Percentiles rank a stretch among this genome's conserved stretches.
Conservation (phyloP, 1,140 invertebrate genomes). For the Dufourea novaeangliae region DNA sequence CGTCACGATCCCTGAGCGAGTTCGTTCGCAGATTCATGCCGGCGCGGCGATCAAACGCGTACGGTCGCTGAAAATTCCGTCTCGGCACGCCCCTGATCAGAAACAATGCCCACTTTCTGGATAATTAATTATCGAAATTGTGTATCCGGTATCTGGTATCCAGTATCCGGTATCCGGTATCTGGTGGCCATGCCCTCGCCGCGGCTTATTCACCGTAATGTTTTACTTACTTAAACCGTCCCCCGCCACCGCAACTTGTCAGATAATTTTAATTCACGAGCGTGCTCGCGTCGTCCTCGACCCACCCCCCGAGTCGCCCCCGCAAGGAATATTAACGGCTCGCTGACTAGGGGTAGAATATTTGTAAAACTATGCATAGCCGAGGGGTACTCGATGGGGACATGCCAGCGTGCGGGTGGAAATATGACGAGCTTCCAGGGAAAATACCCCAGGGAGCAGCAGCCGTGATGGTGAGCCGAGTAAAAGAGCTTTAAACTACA, state of each 20-base stretch:
- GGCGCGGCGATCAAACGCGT: neutral
- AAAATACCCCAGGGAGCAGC: constrained; percentile 74
- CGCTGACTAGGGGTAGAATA: constrained; percentile 73
- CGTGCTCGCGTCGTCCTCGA: neutral
- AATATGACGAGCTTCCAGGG: constrained; percentile 74
- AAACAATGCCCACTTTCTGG: neutral
- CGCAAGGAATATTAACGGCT: constrained; percentile 70
- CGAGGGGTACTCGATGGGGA: constrained; percentile 69
- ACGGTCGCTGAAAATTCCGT: neutral
- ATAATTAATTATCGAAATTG: constrained; percentile 34
- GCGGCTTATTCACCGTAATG: neutral
- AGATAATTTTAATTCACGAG: constrained; percentile 68
- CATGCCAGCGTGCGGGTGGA: constrained; percentile 64
- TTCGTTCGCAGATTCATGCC: no score
- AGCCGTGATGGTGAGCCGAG: constrained; percentile 55
- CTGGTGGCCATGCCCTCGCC: neutral
- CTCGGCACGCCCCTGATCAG: neutral
- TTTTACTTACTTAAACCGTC: constrained; percentile 32
- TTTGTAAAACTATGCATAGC: constrained; percentile 80
- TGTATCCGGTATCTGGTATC: neutral
- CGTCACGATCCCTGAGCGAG: neutral
- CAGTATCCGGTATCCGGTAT: neutral
- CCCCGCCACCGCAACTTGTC: no score
- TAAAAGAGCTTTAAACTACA: constrained; percentile 75
- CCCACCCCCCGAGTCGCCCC: neutral